These are phyloP conservation scores for Vollenhovia emeryi DNA, from an alignment of 1,140 invertebrate species.

Conservation along the genomic window DNA sequence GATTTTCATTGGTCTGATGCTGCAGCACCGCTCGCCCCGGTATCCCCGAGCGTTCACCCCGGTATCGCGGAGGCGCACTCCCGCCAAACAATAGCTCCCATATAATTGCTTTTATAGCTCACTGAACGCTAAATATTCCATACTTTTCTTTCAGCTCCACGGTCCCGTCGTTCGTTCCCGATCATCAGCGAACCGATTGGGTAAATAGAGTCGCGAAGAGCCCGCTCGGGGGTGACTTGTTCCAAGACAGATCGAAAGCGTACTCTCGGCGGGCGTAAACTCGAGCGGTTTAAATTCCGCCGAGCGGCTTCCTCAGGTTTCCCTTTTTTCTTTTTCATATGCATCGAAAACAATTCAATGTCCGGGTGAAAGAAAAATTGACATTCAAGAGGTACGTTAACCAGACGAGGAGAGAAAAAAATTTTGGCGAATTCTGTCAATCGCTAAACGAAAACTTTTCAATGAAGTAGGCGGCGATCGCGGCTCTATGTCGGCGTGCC, in stretches of 20 bases:
- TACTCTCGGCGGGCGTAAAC: conserved; percentile 40
- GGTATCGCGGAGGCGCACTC: conserved; percentile 83
- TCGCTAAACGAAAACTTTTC: conserved; percentile 54
- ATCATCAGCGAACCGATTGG: conserved; percentile 80
- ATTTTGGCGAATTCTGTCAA: conserved; percentile 58
- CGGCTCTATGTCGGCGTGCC: conserved; percentile 26
- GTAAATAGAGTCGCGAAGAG: conserved; percentile 77
- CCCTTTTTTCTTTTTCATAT: background rate
- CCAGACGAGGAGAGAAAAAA: background rate
- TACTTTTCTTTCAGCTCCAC: conserved; percentile 81
- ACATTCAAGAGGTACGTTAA: background rate
- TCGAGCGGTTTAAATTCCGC: conserved; percentile 31
- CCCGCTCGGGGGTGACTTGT: conserved; percentile 62
- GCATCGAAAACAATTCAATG: background rate
- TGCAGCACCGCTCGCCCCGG: conserved; percentile 53
- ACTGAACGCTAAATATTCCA: conserved; percentile 85
- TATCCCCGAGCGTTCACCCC: conserved; percentile 70
- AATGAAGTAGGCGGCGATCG: conserved; percentile 39
- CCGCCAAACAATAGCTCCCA: conserved; percentile 84
- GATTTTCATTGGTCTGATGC: conserved; percentile 78
- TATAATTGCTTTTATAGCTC: conserved; percentile 86
- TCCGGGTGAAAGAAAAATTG: background rate
- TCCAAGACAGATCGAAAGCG: conserved; percentile 67
- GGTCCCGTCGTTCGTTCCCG: conserved; percentile 72
- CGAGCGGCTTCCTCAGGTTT: background rate